A percentile compares a stretch with the other conserved stretches of the same genome.
These are phyloP conservation scores for Adelognathus sp. DNA, from an alignment of 2,888 invertebrate genomes.

Conservation along the genomic window DNA sequence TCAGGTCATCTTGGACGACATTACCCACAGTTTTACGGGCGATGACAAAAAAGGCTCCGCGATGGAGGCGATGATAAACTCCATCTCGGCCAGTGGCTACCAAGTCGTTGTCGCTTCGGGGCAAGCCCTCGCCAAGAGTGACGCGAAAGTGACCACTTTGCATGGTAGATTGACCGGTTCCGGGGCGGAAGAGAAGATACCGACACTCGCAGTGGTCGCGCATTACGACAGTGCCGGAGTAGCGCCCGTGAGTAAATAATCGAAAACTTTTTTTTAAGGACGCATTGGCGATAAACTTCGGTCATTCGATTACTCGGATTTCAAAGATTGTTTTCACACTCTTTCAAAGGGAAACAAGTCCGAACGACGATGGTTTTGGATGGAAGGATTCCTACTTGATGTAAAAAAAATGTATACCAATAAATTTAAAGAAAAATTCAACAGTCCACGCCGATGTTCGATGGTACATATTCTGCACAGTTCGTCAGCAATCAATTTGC, in stretches of 20 bases:
- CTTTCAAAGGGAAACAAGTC: too few relatives aligned
- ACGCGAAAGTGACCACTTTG: slow-evolving; percentile 92
- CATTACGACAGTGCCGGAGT: slow-evolving; percentile 96
- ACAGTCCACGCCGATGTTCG: too few relatives aligned
- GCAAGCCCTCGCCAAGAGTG: slow-evolving; percentile 87
- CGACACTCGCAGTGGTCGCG: slow-evolving; percentile 94
- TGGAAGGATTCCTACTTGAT: too few relatives aligned
- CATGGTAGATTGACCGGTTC: slow-evolving; percentile 92
- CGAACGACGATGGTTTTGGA: too few relatives aligned
- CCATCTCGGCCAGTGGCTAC: slow-evolving; percentile 97
- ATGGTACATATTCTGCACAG: too few relatives aligned
- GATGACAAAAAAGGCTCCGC: slow-evolving; percentile 90
- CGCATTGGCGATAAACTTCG: too few relatives aligned
- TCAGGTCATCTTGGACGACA: slow-evolving; percentile 88
- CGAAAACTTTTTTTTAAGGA: too few relatives aligned
- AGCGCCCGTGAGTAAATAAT: slow-evolving; percentile 88
- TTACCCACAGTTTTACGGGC: slow-evolving; percentile 86
- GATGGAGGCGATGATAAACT: slow-evolving; percentile 90
- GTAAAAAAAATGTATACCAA: too few relatives aligned
- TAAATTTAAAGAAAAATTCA: too few relatives aligned
- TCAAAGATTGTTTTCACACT: too few relatives aligned
- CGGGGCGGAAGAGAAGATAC: slow-evolving; percentile 87
- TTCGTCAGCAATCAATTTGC: too few relatives aligned
- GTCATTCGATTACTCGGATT: too few relatives aligned
- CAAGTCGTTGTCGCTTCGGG: slow-evolving; percentile 93